Base-by-base conservation (phyloP, 2,888 invertebrate genomes). In the Lasioglossum leucozonium region DNA sequence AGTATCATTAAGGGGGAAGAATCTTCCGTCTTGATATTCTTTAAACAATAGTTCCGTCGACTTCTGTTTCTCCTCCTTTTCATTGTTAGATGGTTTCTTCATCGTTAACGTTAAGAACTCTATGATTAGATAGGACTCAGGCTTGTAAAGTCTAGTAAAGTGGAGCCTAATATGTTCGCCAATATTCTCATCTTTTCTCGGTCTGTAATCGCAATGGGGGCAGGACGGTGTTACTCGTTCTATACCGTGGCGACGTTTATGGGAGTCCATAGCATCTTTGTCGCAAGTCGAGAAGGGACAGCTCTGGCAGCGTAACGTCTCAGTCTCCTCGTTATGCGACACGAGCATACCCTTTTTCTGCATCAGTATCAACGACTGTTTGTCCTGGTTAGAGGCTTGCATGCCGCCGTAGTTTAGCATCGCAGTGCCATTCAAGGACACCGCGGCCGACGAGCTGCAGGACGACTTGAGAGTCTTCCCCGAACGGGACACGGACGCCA, bases 141-240 rank as follows among this genome's bases (percentile, higher is more conserved):
- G 94, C 75, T 94, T 94, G 51, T 94, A 94, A 6, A 94, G 79
- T 79, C 94, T 88, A 0, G 92, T 94, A 47, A 94, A 94, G 80
- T 94, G 94, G 18, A 94, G 78, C 75, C 90, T 93, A 10, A 94
- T 89, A 78, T 94, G 94, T 34, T 94, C 94, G 0, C 91, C 91
- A 5, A 93, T 75, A 72, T 93, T 94, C 71, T 94, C 94, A 30
- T 94, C 94, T 67, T 94, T 94, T 0, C 93, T 90, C 1, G 94
- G 94, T 26, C 94, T 93, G 80, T 94, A 94, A 84, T 94, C 93
- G 84, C 94, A 94, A 55, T 94, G 94, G 0, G 94, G 94, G 79
- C 94, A 94, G 0, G 94, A 89, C 8, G 94, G 93, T 0, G 93
- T 94, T 72, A 94, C 89, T 42, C 94, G 90, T 44, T 94, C 94